phyloP scores from a whole-genome alignment of 2,888 invertebrate species.

The Drosophila meridionalis region DNA sequence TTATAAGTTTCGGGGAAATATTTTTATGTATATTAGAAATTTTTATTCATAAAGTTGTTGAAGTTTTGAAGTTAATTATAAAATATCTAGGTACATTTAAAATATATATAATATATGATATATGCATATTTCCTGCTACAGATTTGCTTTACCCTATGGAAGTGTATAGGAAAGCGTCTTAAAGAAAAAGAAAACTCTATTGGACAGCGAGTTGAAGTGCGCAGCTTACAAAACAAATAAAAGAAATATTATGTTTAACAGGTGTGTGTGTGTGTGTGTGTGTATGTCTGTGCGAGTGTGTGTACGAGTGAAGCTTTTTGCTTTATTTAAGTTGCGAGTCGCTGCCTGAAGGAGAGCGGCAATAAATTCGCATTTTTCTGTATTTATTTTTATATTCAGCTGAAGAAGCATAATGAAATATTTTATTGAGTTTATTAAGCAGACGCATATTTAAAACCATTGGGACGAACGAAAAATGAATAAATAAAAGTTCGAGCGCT shows the following conservation, averaged over 20 bases:
- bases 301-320: conserved; percentile 24
- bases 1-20: too few species aligned
- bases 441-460: conserved; percentile 41
- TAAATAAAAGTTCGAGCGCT: conserved; percentile 23
- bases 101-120: background rate
- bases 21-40: too few species aligned
- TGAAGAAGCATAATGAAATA: conserved; percentile 66
- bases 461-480: conserved; percentile 21
- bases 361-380: conserved; percentile 16
- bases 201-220: conserved; percentile 55
- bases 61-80: too few species aligned
- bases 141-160: background rate
- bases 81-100: too few species aligned
- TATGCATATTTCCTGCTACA: background rate
- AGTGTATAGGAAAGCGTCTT: conserved; percentile 9
- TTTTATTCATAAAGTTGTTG: too few species aligned
- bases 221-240: conserved; percentile 31
- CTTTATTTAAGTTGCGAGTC: conserved; percentile 36
- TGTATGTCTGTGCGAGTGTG: background rate
- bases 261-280: conserved; percentile 1
- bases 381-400: conserved; percentile 27
- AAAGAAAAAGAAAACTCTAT: conserved; percentile 31
- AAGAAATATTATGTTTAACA: conserved; percentile 7
- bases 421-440: conserved; percentile 64
- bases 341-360: conserved; percentile 36